Base-by-base conservation (phyloP, 2,888 invertebrate species). In the Antheraea yamamai region DNA sequence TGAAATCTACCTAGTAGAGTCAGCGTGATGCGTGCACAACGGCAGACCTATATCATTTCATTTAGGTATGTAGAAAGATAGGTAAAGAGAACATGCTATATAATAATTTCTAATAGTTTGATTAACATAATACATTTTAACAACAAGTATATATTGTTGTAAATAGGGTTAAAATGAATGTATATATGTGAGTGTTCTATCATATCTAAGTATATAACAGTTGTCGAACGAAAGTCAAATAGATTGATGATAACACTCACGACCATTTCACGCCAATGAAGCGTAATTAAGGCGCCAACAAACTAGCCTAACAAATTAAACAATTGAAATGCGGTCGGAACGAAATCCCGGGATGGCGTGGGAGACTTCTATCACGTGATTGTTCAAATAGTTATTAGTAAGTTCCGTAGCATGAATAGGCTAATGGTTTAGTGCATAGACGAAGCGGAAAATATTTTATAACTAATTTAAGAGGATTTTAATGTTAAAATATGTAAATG, bases 341-440 rank as follows among this genome's bases (percentile, higher is more conserved):
- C 73, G 23, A 70, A 73, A 23, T 71, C 73, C 61, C 72, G 26
- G 76, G 76, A 77, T 74, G 76, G 77, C 35, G 77, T 77, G 75
- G 77, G 71, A 71, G 55, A 71, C 30, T 79, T 81, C 79, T 78
- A 80, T 78, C 80, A 81, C 79, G 76, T 81, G 81, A 84, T 85
- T 87, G 86, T 85, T 87, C 83, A 82, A 86, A 87, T 85, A 86
- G 85, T 86, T 87, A 87, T 87, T 88, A 87, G 81, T 84, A 78
- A 84, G 82, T 82, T 80, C 80, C 80, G 75, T 55, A 77, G 74
- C 78, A 39, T 72, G 61, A 12, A 73, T 39, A 2, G 20, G 73
- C 58, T 64, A 70, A 78, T 76, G 64, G 70, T 74, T 79, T 75
- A 79, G 77, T 80, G 76, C 72, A 78, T 81, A 81, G 79, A 75